A percentile compares a stretch with the other conserved stretches of the same genome.
These are phyloP conservation scores for Lysiphlebus fabarum DNA, from an alignment of 1,140 invertebrate species.

Conservation along the genomic window DNA sequence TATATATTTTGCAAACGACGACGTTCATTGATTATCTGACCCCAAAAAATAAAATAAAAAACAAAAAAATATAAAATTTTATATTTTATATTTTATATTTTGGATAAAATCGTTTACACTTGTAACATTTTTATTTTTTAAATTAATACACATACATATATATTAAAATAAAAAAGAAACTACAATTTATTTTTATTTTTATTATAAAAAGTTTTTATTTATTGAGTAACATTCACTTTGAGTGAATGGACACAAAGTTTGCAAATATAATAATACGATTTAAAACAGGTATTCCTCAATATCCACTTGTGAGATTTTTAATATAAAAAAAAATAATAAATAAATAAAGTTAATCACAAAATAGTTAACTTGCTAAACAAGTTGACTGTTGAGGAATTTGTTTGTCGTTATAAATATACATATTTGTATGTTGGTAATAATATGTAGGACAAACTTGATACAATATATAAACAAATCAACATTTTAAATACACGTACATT, in stretches of 20 bases:
- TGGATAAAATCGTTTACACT: neutral
- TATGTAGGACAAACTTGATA: no score
- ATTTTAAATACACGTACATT: no score
- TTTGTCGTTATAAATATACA: no score
- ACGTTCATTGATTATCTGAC: slow-evolving; percentile 1
- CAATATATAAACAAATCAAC: no score
- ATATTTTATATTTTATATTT: slow-evolving; percentile 1
- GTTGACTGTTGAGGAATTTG: slow-evolving; percentile 5
- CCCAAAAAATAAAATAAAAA: neutral
- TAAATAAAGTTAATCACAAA: slow-evolving; percentile 10
- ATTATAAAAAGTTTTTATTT: no score
- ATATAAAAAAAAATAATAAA: slow-evolving; percentile 6
- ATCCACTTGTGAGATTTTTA: neutral
- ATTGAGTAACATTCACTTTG: no score
- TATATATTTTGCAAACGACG: slow-evolving; percentile 4
- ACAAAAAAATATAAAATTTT: slow-evolving; percentile 3
- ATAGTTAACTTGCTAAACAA: slow-evolving; percentile 13
- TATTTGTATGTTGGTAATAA: no score
- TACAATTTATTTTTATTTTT: no score
- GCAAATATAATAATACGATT: slow-evolving; percentile 2
- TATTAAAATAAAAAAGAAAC: neutral
- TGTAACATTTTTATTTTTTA: slow-evolving; percentile 6
- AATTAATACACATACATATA: neutral
- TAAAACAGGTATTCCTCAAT: neutral
- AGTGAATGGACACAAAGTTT: no score